phyloP scores from a whole-genome alignment of 2,888 invertebrate species.

The Empis stercorea region DNA sequence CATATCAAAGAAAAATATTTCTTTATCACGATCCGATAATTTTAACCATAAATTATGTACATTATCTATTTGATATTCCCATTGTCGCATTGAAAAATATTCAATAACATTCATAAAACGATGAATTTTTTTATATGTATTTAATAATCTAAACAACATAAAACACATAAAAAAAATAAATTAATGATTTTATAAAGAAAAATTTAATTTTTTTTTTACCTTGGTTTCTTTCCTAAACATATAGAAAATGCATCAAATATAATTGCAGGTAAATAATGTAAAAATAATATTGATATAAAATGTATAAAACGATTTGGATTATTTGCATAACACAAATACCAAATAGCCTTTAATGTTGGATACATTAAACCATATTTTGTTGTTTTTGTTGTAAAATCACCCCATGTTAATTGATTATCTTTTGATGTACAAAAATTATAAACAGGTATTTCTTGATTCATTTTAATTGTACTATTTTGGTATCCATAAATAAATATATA shows the following conservation, averaged over 20 bases:
- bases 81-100: conserved; percentile 68
- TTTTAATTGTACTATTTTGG: conserved; percentile 16
- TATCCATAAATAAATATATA: conserved; percentile 15
- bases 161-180: too few species aligned
- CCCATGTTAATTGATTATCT: conserved; percentile 74
- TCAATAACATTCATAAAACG: conserved; percentile 57
- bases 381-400: conserved; percentile 46
- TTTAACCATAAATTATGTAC: conserved; percentile 44
- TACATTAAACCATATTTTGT: conserved; percentile 43
- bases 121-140: conserved; percentile 61
- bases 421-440: conserved; percentile 80
- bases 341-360: conserved; percentile 52
- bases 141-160: conserved; percentile 47
- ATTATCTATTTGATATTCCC: conserved; percentile 56
- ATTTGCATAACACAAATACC: conserved; percentile 51
- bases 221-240: conserved; percentile 45
- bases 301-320: conserved; percentile 42
- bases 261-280: conserved; percentile 53
- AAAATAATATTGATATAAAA: conserved; percentile 43
- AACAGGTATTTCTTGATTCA: conserved; percentile 45
- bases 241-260: conserved; percentile 43
- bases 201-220: conserved; percentile 35
- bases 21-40: conserved; percentile 44
- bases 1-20: conserved; percentile 60
- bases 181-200: too few species aligned